These are phyloP conservation scores for Holacanthella duospinosa DNA, from an alignment of 2,888 invertebrate genomes.

Conservation along the genomic window DNA sequence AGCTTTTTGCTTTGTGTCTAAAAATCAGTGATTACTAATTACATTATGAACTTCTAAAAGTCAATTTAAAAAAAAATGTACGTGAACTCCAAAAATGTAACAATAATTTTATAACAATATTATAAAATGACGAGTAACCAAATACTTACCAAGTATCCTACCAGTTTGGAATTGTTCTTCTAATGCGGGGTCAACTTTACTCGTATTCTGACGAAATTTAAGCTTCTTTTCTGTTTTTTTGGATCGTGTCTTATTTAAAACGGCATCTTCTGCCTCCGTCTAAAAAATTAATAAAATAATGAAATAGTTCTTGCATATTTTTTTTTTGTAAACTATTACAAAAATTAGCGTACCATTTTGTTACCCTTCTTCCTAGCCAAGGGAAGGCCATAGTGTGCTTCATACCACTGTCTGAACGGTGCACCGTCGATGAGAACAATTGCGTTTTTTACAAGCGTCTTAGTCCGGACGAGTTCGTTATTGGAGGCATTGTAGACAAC, in stretches of 20 bases:
- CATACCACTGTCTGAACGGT: constrained; percentile 99
- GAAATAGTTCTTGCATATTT: constrained; percentile 1
- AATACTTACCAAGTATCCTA: constrained; percentile 70
- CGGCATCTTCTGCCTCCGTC: constrained; percentile 89
- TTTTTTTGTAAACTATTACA: constrained; percentile 6
- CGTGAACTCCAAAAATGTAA: no score
- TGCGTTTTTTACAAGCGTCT: constrained; percentile 96
- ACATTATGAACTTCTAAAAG: no score
- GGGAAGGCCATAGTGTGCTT: constrained; percentile 88
- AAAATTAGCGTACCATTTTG: constrained; percentile 72
- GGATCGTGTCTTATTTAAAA: constrained; percentile 85
- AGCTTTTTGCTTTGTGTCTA: no score
- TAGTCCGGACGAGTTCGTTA: constrained; percentile 98
- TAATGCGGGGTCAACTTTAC: constrained; percentile 84
- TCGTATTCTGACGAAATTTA: constrained; percentile 76
- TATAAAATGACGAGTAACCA: neutral
- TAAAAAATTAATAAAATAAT: constrained; percentile 42
- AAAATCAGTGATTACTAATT: no score
- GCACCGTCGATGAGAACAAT: constrained; percentile 95
- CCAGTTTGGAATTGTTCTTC: constrained; percentile 97
- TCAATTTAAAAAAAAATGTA: no score
- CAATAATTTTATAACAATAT: no score
- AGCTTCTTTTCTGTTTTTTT: constrained; percentile 89
- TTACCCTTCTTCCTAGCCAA: constrained; percentile 95
- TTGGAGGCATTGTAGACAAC: constrained; percentile 99